Percentiles rank a stretch among this genome's conserved stretches.
Conservation (phyloP, 2,797 vertebrate species). For the Pyrocephalus nanus region DNA sequence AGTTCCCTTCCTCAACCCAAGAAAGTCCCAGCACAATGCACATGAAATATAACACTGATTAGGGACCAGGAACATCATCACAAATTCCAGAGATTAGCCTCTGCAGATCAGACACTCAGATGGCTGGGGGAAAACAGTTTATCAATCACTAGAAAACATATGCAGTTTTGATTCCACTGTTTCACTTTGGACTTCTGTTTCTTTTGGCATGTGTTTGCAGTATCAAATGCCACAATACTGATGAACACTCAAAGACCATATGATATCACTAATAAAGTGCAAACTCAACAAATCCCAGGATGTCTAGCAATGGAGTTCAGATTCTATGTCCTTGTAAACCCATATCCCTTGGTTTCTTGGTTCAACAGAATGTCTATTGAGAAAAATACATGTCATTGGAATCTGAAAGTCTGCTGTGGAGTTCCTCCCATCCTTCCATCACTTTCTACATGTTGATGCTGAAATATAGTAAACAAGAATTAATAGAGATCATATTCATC, state of each 20-base stretch:
- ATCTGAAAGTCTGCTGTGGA: background rate
- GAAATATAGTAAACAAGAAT: slow-evolving; percentile 13
- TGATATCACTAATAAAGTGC: background rate
- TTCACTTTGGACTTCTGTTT: slow-evolving; percentile 41
- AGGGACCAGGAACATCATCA: slow-evolving; percentile 22
- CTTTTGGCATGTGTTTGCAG: slow-evolving; percentile 46
- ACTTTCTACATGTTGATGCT: background rate
- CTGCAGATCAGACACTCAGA: slow-evolving; percentile 51
- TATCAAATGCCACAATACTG: slow-evolving; percentile 39
- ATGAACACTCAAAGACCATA: slow-evolving; percentile 51
- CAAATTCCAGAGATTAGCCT: slow-evolving; percentile 68
- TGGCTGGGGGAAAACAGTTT: background rate
- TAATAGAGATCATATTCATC: slow-evolving; percentile 61
- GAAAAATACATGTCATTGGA: background rate
- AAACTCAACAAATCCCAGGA: background rate
- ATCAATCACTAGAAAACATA: slow-evolving; percentile 53
- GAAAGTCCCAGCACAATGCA: background rate
- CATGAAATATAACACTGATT: slow-evolving; percentile 46
- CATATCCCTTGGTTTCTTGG: background rate
- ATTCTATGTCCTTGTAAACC: background rate
- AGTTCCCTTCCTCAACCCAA: background rate
- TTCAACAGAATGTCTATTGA: background rate
- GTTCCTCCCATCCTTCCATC: background rate
- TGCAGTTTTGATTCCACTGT: slow-evolving; percentile 29
- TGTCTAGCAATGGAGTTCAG: background rate